A percentile compares a stretch with the other conserved stretches of the same genome.
phyloP scores from a whole-genome alignment of 2,113 vertebrate species.

The Sitta europaea region DNA sequence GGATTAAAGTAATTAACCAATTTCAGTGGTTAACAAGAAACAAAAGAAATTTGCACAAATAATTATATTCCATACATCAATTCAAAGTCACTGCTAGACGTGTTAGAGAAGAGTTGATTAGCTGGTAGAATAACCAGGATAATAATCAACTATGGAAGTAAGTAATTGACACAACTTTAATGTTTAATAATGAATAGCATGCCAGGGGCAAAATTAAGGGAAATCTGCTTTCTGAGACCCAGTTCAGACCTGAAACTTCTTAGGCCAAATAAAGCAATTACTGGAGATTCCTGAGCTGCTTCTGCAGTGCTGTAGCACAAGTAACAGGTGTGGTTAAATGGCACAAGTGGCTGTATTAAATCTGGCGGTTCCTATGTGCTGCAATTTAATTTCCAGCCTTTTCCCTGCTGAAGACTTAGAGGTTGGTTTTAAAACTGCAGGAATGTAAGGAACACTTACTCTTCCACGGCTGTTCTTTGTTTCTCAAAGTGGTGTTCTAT shows the following conservation, averaged over 20 bases:
- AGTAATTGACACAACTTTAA: constrained; percentile 71
- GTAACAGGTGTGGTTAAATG: constrained; percentile 41
- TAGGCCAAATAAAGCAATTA: constrained; percentile 17
- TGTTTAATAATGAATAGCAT: constrained; percentile 69
- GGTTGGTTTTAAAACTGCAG: constrained; percentile 6
- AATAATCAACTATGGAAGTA: constrained; percentile 67
- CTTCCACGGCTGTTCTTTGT: neutral
- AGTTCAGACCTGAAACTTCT: constrained; percentile 36
- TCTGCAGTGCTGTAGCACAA: neutral
- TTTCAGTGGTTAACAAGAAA: constrained; percentile 54
- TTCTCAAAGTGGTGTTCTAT: neutral
- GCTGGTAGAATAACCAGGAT: constrained; percentile 56
- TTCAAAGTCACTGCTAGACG: constrained; percentile 36
- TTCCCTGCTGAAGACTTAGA: neutral
- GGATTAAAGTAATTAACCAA: constrained; percentile 55
- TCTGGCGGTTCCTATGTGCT: neutral
- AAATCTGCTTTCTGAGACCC: constrained; percentile 31
- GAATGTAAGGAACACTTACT: neutral
- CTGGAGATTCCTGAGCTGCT: neutral
- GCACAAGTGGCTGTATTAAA: neutral
- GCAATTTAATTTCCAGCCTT: neutral
- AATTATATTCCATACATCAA: constrained; percentile 37
- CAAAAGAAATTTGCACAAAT: constrained; percentile 60
- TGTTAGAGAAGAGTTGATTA: constrained; percentile 57
- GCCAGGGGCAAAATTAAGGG: constrained; percentile 52